These are phyloP conservation scores for Melieria omissa DNA, from an alignment of 2,888 invertebrate genomes.

Conservation along the genomic window DNA sequence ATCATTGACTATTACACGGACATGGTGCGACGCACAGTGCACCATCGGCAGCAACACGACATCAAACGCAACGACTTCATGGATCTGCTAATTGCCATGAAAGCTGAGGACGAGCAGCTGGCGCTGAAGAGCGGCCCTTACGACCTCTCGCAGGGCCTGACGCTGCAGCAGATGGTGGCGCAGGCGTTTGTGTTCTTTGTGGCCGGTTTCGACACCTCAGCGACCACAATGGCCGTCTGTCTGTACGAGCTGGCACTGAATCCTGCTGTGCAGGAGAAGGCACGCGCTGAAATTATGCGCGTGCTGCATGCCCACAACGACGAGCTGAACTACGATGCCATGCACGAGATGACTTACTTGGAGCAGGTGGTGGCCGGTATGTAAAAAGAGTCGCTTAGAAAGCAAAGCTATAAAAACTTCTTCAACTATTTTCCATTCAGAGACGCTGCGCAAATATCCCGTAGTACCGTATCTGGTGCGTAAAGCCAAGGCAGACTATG, in stretches of 20 bases:
- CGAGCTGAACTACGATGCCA: slow-evolving; percentile 66
- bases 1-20: slow-evolving; percentile 55
- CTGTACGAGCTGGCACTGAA: slow-evolving; percentile 68
- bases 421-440: slow-evolving; percentile 32
- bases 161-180: slow-evolving; percentile 64
- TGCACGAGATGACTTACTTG: slow-evolving; percentile 68
- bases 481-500: slow-evolving; percentile 54
- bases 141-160: slow-evolving; percentile 49
- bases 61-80: slow-evolving; percentile 70
- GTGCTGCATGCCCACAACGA: slow-evolving; percentile 60
- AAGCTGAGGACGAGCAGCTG: slow-evolving; percentile 54
- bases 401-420: not conserved
- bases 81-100: slow-evolving; percentile 69
- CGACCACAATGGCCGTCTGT: slow-evolving; percentile 67
- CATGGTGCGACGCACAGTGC: slow-evolving; percentile 66
- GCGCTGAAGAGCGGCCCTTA: slow-evolving; percentile 30
- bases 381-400: not conserved
- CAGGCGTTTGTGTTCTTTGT: slow-evolving; percentile 70
- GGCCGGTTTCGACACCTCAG: slow-evolving; percentile 71
- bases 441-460: slow-evolving; percentile 69
- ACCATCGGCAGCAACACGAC: slow-evolving; percentile 59
- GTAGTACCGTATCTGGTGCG: slow-evolving; percentile 57
- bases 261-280: slow-evolving; percentile 65
- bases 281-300: slow-evolving; percentile 65
- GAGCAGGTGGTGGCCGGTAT: slow-evolving; percentile 65